Evolutionary conservation across 2,888 invertebrate species (phyloP), one percentile per base, ranked within the genome.

Genomic region (Caenorhabditis sinica): DNA sequence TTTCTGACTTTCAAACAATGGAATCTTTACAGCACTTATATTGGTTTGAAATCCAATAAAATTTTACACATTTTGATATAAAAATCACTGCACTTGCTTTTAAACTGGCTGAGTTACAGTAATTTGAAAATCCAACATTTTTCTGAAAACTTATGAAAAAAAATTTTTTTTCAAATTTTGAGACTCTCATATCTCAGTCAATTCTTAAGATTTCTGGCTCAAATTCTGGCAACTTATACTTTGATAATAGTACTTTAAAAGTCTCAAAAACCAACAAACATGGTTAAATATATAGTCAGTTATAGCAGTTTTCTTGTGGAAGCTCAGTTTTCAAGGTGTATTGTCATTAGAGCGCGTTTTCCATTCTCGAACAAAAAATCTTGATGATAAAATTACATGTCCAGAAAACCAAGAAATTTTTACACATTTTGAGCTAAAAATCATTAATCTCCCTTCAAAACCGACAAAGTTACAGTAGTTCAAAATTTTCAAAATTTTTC

Each of bases 311-410:
- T n/a, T n/a, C n/a, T n/a, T n/a, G n/a, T n/a, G n/a, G n/a, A n/a
- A n/a, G n/a, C n/a, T n/a, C n/a, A n/a, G n/a, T n/a, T n/a, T n/a
- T n/a, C n/a, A n/a, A n/a, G n/a, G n/a, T n/a, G 25, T 56, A 0
- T 56, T 60, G n/a, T n/a, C 60, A 33, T 60, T 60, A 15, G 33
- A 60, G 15, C 60, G 60, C 60, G 9, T 60, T 60, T 60, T 17
- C 28, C 8, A 23, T 2, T 17, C 8, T 11, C n/a, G n/a, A n/a
- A n/a, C n/a, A n/a, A n/a, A n/a, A n/a, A n/a, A n/a, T n/a, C n/a
- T n/a, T n/a, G n/a, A 17, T 56, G 20, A n/a, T 9, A 43, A 45
- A 66, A 45, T 66, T n/a, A 23, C 20, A 43, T 43, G n/a, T 49
- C 0, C 13, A 11, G 25, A 28, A 17, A 56, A 13, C 2, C 6